phyloP scores from a whole-genome alignment of 2,888 invertebrate species.

The Heteromurus nitidus region DNA sequence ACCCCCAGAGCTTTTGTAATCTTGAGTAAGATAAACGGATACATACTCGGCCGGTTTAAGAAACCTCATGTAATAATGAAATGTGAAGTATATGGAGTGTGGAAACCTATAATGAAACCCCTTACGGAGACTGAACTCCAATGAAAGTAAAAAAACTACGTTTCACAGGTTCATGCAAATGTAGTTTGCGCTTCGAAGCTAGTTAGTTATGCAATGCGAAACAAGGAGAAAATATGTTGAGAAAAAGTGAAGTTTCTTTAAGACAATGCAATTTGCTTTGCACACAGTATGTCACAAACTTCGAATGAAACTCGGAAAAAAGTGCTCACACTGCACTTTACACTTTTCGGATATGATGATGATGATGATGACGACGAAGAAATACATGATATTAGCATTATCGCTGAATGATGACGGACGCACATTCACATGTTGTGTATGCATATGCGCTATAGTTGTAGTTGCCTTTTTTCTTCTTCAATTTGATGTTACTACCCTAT shows the following conservation, averaged over 20 bases:
- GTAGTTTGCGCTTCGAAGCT: background rate
- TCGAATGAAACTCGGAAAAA: no score
- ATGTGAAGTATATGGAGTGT: background rate
- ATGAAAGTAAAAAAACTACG: conserved; percentile 6
- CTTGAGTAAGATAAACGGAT: background rate
- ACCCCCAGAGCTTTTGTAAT: background rate
- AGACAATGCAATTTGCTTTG: conserved; percentile 10
- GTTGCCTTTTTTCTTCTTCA: conserved; percentile 21
- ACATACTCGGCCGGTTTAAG: background rate
- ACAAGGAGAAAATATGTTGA: background rate
- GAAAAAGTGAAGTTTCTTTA: background rate
- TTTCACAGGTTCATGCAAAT: background rate
- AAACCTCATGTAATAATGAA: background rate
- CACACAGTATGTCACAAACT: conserved; percentile 5
- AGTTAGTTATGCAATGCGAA: conserved; percentile 8
- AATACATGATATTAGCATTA: conserved; percentile 32
- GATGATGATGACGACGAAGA: conserved; percentile 35
- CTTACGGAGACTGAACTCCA: background rate
- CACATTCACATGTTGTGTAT: no score
- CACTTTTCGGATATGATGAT: conserved; percentile 6
- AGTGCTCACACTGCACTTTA: background rate
- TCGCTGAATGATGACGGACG: conserved; percentile 23
- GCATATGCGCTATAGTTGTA: no score
- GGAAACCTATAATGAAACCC: no score
- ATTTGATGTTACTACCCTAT: conserved; percentile 50